Evolutionary conservation across 2,797 vertebrate genomes (phyloP).

Genomic region (Enoplosus armatus): DNA sequence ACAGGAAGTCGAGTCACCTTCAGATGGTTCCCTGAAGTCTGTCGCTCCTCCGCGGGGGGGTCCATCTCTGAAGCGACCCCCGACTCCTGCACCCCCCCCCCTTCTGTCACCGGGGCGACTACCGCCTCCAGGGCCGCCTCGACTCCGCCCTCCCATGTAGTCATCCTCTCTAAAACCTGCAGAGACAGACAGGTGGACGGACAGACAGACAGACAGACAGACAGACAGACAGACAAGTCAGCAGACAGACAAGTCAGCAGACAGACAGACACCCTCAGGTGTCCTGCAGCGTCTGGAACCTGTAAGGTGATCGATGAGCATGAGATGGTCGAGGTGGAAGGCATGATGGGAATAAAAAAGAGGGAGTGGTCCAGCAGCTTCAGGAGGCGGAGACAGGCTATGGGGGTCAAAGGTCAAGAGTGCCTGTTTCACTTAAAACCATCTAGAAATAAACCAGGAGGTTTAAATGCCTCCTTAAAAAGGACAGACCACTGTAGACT

Average conservation of each 20-base stretch:
- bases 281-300: conserved; percentile 2
- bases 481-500: no score
- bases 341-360: conserved; percentile 35
- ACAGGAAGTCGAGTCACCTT: conserved; percentile 83
- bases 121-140: conserved; percentile 84
- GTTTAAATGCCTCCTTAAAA: no score
- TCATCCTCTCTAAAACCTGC: conserved; percentile 94
- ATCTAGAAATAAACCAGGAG: no score
- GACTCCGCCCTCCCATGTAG: conserved; percentile 90
- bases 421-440: neutral
- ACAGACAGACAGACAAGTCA: conserved; percentile 20
- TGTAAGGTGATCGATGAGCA: conserved; percentile 50
- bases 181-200: conserved; percentile 12
- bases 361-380: conserved; percentile 13
- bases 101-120: conserved; percentile 91
- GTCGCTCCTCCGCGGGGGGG: conserved; percentile 89
- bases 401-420: conserved; percentile 7
- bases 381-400: neutral
- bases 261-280: neutral
- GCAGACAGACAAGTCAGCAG: neutral
- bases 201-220: conserved; percentile 1
- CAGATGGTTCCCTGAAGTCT: conserved; percentile 99
- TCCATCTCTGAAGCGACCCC: conserved; percentile 92
- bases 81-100: conserved; percentile 75
- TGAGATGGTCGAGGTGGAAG: conserved; percentile 63